Evolutionary conservation across 2,888 invertebrate species (phyloP).

Genomic region (Bombyx huttoni): DNA sequence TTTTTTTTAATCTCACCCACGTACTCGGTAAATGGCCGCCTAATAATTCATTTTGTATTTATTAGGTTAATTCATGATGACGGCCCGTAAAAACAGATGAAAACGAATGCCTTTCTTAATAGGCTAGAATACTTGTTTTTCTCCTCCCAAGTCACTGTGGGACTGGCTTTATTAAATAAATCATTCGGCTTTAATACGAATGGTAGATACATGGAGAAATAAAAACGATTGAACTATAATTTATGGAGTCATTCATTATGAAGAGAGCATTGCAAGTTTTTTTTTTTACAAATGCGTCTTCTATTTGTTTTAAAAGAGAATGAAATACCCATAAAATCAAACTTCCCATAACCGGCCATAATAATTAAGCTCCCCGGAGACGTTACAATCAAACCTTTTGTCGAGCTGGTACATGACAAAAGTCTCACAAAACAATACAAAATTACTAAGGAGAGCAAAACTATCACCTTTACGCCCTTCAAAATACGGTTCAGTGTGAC

Average conservation of each 20-base stretch:
- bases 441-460: not conserved
- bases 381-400: conserved; percentile 41
- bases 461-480: not conserved
- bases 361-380: conserved; percentile 42
- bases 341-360: conserved; percentile 10
- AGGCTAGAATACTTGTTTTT: not conserved
- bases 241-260: not conserved
- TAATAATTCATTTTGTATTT: conserved; percentile 6
- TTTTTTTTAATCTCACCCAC: conserved; percentile 8
- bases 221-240: not conserved
- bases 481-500: not conserved
- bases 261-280: not conserved
- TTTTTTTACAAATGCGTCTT: not conserved
- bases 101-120: not conserved
- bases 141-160: not conserved
- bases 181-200: not conserved
- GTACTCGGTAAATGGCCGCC: conserved; percentile 8
- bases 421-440: not conserved
- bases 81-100: not conserved
- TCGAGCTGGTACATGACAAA: conserved; percentile 32
- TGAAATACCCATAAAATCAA: conserved; percentile 23
- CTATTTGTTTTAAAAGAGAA: not conserved
- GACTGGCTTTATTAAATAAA: not conserved
- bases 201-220: not conserved
- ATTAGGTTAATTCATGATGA: conserved; percentile 3